phyloP scores from a whole-genome alignment of 2,797 vertebrate genomes.

The Toxotes lorentzi region DNA sequence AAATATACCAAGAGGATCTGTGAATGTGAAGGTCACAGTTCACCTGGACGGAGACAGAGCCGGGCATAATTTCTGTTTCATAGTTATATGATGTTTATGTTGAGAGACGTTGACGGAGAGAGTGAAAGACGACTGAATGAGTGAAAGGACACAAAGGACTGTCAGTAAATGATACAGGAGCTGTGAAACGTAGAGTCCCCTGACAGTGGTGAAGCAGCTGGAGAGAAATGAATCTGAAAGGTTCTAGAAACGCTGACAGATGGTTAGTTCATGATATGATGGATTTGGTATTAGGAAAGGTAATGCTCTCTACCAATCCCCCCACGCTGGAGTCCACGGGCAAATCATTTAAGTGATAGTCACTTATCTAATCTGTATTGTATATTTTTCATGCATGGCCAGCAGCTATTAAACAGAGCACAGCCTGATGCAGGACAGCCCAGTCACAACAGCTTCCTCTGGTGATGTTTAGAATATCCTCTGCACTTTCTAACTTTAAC shows the following conservation, averaged over 20 bases:
- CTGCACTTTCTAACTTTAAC: slow-evolving; percentile 62
- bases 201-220: slow-evolving; percentile 46
- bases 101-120: neutral
- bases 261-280: slow-evolving; percentile 54
- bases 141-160: slow-evolving; percentile 26
- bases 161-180: slow-evolving; percentile 19
- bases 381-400: slow-evolving; percentile 43
- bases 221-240: slow-evolving; percentile 48
- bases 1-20: neutral
- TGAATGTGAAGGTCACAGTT: neutral
- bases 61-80: neutral
- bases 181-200: slow-evolving; percentile 35
- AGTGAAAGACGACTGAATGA: slow-evolving; percentile 17
- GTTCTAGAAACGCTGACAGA: slow-evolving; percentile 62
- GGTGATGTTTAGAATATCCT: slow-evolving; percentile 28
- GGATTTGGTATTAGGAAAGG: slow-evolving; percentile 50
- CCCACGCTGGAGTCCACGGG: slow-evolving; percentile 24
- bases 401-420: slow-evolving; percentile 46
- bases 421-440: slow-evolving; percentile 18
- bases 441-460: slow-evolving; percentile 38
- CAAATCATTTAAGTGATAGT: slow-evolving; percentile 53
- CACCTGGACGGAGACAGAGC: neutral
- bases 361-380: slow-evolving; percentile 56
- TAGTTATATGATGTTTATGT: neutral
- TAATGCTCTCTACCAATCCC: slow-evolving; percentile 38